Percentiles rank a stretch among this genome's conserved stretches.
Evolutionary conservation across 2,113 vertebrate genomes (phyloP).

Genomic region (Neolamprologus longior): DNA sequence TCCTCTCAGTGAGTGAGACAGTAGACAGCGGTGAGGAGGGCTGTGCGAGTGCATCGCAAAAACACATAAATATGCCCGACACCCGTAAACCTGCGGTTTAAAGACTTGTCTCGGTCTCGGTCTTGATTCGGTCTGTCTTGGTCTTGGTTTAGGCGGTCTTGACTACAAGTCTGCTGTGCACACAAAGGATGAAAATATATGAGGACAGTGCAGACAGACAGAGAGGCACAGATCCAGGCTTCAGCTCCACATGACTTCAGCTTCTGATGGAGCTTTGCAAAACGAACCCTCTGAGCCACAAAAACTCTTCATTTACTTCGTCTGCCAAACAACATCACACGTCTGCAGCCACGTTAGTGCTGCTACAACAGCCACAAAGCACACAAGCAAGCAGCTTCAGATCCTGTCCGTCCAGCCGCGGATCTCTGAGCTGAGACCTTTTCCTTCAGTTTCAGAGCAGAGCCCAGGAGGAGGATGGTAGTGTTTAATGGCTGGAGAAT

Average conservation of each 20-base stretch:
- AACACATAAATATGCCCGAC: not conserved
- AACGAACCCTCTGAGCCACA: not conserved
- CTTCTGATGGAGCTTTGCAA: not conserved
- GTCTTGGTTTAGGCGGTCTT: not conserved
- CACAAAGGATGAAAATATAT: not conserved
- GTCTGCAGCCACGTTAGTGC: not conserved
- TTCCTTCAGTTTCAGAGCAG: not conserved
- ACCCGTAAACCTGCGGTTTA: not conserved
- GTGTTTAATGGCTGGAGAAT: not conserved
- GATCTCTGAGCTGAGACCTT: not conserved
- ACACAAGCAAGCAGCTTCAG: not conserved
- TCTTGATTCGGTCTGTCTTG: not conserved
- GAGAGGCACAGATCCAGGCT: not conserved
- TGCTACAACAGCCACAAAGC: not conserved
- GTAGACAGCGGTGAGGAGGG: not conserved
- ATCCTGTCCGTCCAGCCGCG: not conserved
- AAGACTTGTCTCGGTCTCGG: not conserved
- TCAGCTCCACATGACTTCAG: not conserved
- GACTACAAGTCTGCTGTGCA: not conserved
- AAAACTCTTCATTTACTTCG: not conserved
- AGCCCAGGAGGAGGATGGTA: not conserved
- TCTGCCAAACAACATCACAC: not conserved
- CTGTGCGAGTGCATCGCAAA: too few species aligned
- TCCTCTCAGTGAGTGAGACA: not conserved
- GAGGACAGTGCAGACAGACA: not conserved